Evolutionary conservation across 2,888 invertebrate genomes (phyloP).

Genomic region (Piscicola geometra): DNA sequence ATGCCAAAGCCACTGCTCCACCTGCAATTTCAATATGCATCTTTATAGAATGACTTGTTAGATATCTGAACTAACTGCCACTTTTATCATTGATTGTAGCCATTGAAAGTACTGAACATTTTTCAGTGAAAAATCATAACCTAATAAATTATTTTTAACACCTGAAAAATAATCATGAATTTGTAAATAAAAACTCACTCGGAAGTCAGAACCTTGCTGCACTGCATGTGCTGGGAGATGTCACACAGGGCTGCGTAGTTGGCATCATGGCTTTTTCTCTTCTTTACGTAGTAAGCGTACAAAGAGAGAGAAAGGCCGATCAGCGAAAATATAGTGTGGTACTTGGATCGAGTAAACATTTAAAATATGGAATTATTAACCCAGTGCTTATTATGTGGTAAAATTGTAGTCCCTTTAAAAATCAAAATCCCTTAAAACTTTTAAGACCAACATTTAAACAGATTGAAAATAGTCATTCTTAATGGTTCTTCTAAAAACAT

Average conservation of each 20-base stretch:
- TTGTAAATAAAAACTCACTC: slow-evolving; percentile 9
- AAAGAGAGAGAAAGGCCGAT: slow-evolving; percentile 7
- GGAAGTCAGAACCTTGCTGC: slow-evolving; percentile 26
- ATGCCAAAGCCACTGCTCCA: slow-evolving; percentile 27
- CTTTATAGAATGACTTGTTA: too few relatives aligned
- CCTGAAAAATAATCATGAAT: neutral
- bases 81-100: too few relatives aligned
- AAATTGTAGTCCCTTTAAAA: too few relatives aligned
- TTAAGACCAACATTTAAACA: neutral
- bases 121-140: too few relatives aligned
- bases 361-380: too few relatives aligned
- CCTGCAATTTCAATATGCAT: too few relatives aligned
- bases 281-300: slow-evolving; percentile 25
- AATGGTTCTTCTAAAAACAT: neutral
- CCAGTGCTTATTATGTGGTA: too few relatives aligned
- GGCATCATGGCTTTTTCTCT: slow-evolving; percentile 8
- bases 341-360: too few relatives aligned
- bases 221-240: slow-evolving; percentile 21
- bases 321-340: slow-evolving; percentile 9
- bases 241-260: slow-evolving; percentile 21
- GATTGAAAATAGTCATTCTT: neutral
- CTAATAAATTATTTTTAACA: too few relatives aligned
- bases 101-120: too few relatives aligned
- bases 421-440: too few relatives aligned
- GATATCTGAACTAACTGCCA: too few relatives aligned